Evolutionary conservation across 2,113 vertebrate genomes (phyloP).

Genomic region (Procapra przewalskii): DNA sequence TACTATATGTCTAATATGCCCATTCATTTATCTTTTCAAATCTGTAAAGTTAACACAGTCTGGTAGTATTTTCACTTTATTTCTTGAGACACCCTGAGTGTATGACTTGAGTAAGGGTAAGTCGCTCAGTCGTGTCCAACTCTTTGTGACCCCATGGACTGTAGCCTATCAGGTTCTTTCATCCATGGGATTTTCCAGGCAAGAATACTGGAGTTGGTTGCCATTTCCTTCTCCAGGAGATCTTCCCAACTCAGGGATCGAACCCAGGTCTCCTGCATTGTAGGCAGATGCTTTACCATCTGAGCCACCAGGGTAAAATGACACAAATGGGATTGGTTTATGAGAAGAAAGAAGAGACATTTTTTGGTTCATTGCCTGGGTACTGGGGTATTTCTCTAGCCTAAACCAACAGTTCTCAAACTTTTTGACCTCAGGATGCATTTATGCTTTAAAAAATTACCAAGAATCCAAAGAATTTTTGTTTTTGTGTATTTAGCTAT

Average conservation of each 20-base stretch:
- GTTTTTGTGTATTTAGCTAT: background rate
- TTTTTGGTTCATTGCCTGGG: background rate
- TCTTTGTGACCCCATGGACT: too few species aligned
- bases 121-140: too few species aligned
- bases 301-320: background rate
- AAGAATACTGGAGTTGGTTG: too few species aligned
- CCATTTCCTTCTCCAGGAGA: too few species aligned
- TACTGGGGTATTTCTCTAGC: background rate
- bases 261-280: too few species aligned
- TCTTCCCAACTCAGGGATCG: too few species aligned
- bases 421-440: background rate
- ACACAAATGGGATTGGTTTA: background rate
- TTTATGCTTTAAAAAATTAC: constrained; percentile 15
- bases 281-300: too few species aligned
- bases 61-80: background rate
- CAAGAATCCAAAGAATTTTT: background rate
- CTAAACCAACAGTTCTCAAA: background rate
- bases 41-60: background rate
- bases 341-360: background rate
- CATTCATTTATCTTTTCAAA: background rate
- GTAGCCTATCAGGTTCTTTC: too few species aligned
- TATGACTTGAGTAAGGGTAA: background rate
- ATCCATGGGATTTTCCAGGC: too few species aligned
- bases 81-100: background rate
- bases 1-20: background rate